These are phyloP conservation scores for Picus viridis DNA, from an alignment of 2,797 vertebrate genomes.

Conservation along the genomic window DNA sequence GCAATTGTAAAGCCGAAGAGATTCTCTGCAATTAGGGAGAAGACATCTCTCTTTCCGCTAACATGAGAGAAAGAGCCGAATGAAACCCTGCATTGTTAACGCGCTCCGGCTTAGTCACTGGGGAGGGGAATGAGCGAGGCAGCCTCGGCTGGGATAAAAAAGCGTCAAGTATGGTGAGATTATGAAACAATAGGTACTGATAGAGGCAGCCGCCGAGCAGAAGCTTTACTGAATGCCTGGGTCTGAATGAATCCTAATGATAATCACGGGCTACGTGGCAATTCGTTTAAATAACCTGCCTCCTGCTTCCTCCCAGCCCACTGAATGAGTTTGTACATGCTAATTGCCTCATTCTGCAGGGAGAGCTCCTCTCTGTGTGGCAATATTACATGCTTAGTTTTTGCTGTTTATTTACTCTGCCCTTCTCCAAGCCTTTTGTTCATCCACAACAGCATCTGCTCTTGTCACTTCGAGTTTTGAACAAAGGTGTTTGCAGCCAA, in stretches of 20 bases:
- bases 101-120: constrained; percentile 30
- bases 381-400: constrained; percentile 16
- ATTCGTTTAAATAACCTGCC: constrained; percentile 43
- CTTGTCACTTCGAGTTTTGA: not conserved
- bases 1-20: constrained; percentile 33
- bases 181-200: constrained; percentile 68
- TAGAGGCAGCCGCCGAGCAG: constrained; percentile 61
- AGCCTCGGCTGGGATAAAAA: constrained; percentile 66
- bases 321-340: not conserved
- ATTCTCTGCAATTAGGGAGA: constrained; percentile 51
- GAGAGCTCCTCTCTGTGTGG: constrained; percentile 20
- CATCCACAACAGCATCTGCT: constrained; percentile 35
- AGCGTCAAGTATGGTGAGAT: constrained; percentile 31
- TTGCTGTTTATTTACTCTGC: constrained; percentile 47
- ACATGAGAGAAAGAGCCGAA: not conserved
- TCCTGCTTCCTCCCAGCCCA: constrained; percentile 24
- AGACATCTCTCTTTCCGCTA: constrained; percentile 52
- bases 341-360: constrained; percentile 29
- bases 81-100: constrained; percentile 37
- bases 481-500: constrained; percentile 17
- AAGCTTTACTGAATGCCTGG: constrained; percentile 52
- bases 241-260: constrained; percentile 66
- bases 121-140: constrained; percentile 47
- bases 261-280: constrained; percentile 58
- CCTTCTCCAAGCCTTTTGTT: constrained; percentile 16